phyloP scores from a whole-genome alignment of 2,113 vertebrate genomes.

The Amblyornis subalaris region DNA sequence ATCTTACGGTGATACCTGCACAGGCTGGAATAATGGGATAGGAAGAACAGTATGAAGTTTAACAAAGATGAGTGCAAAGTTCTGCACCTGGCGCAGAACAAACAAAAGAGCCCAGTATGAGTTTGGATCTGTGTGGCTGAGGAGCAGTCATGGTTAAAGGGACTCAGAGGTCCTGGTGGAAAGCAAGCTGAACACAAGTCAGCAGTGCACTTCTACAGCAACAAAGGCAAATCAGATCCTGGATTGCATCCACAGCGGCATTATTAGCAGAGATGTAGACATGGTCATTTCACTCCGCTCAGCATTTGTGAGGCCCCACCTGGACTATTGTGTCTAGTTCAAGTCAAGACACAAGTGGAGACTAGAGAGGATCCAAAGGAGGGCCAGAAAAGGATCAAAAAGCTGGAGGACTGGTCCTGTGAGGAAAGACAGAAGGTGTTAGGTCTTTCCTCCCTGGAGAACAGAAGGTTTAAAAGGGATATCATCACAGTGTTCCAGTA shows the following conservation, averaged over 20 bases:
- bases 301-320: fast-evolving
- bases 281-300: background rate
- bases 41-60: background rate
- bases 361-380: background rate
- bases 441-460: background rate
- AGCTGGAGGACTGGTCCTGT: background rate
- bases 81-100: background rate
- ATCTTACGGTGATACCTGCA: background rate
- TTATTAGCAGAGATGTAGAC: background rate
- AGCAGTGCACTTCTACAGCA: background rate
- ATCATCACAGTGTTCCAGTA: background rate
- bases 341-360: background rate
- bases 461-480: background rate
- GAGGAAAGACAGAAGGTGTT: background rate
- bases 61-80: background rate
- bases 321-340: background rate
- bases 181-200: background rate
- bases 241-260: background rate
- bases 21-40: background rate
- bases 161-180: fast-evolving
- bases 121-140: background rate
- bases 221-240: background rate
- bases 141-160: background rate
- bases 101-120: background rate
- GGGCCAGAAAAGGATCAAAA: background rate